Evolutionary conservation across 1,140 invertebrate species (phyloP), one percentile per base, ranked within the genome.

Genomic region (Heterodera carotae): DNA sequence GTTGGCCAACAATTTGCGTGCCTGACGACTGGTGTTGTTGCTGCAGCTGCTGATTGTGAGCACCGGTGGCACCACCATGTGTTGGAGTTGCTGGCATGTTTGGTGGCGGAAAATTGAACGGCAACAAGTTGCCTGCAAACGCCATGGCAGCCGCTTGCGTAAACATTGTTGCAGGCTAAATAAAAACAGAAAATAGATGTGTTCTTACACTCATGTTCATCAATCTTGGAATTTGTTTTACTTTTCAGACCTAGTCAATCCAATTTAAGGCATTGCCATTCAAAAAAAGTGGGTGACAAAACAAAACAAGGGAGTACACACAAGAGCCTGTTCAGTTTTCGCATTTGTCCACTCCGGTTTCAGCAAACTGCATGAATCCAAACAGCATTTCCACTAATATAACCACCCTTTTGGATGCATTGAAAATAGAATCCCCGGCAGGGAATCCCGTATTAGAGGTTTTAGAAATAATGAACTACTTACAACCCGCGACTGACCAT

Each of bases 111-210:
- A 71, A 71, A 34, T 3, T 68, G 53, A 43, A 43, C 73, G 36
- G 48, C 72, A 31, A 22, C 73, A 75, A 22, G 22, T 68, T 75
- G 69, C 27, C 36, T 1, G 56, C 73, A 33, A 36, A 29, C n/a
- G 73, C 73, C 73, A 75, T 68, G 31, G 73, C 73, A 33, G 73
- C 73, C 73, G 71, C 71, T 71, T 71, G 69, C 69, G 69, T 31
- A 31, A 71, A 71, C 36, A 71, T 71, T 27, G 69, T 31, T 48
- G 69, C 18, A n/a, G 29, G 60, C 29, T 31, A 71, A 71, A 64
- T 22, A 7, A 2, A 2, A 22, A 22, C 8, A 27, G 18, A 6
- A 62, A 62, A 27, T 62, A n/a, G n/a, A n/a, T n/a, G n/a, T n/a
- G n/a, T n/a, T n/a, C n/a, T n/a, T n/a, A n/a, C n/a, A n/a, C n/a